Percentiles rank a stretch among this genome's conserved stretches.
Evolutionary conservation across 1,140 invertebrate species (phyloP).

Genomic region (Tetramorium simillimum): DNA sequence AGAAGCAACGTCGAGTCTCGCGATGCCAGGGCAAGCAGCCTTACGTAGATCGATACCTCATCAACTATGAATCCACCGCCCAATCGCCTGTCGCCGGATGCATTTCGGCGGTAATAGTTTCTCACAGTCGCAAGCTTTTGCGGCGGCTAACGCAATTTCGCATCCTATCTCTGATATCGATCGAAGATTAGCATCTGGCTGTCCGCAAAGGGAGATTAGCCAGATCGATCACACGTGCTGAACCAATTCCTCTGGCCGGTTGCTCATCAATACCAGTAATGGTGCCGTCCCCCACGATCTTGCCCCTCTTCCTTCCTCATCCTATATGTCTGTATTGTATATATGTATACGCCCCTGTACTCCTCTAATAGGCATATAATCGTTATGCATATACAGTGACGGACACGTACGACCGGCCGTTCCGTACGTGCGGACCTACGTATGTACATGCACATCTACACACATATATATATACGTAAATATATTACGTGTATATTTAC

Average conservation of each 20-base stretch:
- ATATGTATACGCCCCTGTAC: constrained; percentile 74
- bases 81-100: constrained; percentile 31
- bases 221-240: constrained; percentile 82
- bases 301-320: constrained; percentile 63
- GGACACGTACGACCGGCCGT: not conserved
- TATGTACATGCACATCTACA: not conserved
- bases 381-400: constrained; percentile 81
- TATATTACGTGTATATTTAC: constrained; percentile 2
- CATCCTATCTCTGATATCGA: constrained; percentile 70
- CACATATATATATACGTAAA: constrained; percentile 39
- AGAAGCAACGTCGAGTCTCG: constrained; percentile 33
- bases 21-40: constrained; percentile 9
- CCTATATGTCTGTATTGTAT: constrained; percentile 64
- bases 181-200: constrained; percentile 81
- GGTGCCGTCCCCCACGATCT: constrained; percentile 62
- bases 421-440: constrained; percentile 25
- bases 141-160: constrained; percentile 62
- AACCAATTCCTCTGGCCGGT: constrained; percentile 82
- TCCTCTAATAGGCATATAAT: constrained; percentile 85
- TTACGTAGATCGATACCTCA: constrained; percentile 65
- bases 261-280: constrained; percentile 83
- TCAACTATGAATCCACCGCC: constrained; percentile 44
- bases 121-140: constrained; percentile 59
- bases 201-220: constrained; percentile 80
- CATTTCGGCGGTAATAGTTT: constrained; percentile 47